Evolutionary conservation across 2,797 vertebrate genomes (phyloP).

Genomic region (Loris lydekkerianus): DNA sequence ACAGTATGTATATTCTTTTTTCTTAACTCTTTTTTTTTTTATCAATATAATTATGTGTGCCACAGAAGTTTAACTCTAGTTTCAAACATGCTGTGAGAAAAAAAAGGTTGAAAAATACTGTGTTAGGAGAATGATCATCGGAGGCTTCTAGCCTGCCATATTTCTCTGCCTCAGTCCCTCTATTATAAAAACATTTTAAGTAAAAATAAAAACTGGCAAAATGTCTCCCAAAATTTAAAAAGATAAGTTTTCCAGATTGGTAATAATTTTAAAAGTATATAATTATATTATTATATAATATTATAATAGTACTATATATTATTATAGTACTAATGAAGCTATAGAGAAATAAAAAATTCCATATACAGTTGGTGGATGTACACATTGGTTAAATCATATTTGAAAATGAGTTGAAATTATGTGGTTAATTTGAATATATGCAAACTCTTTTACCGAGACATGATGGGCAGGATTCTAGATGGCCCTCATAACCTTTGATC

Average conservation of each 20-base stretch:
- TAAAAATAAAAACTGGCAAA: background rate
- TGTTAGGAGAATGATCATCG: too few species aligned
- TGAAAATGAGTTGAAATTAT: background rate
- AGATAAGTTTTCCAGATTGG: background rate
- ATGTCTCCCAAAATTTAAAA: background rate
- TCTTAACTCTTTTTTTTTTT: too few species aligned
- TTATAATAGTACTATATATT: too few species aligned
- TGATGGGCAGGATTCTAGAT: background rate
- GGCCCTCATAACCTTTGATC: background rate
- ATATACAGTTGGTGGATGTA: background rate
- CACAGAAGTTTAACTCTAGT: too few species aligned
- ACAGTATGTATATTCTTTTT: too few species aligned
- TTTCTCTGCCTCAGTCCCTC: too few species aligned
- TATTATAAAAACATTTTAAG: background rate
- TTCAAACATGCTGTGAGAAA: too few species aligned
- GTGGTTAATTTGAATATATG: background rate
- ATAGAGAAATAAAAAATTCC: background rate
- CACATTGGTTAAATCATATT: background rate
- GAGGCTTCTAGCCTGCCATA: too few species aligned
- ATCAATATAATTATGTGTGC: too few species aligned
- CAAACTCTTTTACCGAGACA: background rate
- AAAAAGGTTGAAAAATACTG: too few species aligned
- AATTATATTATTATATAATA: background rate
- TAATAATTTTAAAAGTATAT: background rate
- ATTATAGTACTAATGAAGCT: background rate